Evolutionary conservation across 2,888 invertebrate species (phyloP).

Genomic region (Zelleria hepariella): DNA sequence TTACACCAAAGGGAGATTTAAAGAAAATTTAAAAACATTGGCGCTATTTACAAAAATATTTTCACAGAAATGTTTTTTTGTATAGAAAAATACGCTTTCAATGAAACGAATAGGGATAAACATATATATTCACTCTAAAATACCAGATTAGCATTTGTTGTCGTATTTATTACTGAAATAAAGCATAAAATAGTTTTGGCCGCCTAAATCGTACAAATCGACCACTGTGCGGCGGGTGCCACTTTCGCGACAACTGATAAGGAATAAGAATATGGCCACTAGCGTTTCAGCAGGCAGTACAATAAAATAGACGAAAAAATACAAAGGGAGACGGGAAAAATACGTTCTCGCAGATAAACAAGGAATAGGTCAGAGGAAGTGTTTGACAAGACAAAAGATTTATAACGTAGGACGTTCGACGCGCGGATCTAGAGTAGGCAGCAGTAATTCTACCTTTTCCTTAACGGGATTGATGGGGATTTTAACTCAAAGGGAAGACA

Average conservation of each 20-base stretch:
- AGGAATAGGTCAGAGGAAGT: neutral
- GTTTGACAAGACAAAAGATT: neutral
- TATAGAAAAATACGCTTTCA: no score
- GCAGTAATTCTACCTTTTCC: neutral
- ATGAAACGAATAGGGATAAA: no score
- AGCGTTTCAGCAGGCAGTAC: neutral
- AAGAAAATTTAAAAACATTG: no score
- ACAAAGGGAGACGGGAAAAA: neutral
- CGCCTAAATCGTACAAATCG: no score
- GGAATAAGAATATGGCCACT: neutral
- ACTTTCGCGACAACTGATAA: conserved; percentile 3
- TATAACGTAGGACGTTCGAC: neutral
- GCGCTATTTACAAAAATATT: no score
- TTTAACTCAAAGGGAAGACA: neutral
- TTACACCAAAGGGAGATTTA: no score
- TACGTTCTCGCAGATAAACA: neutral
- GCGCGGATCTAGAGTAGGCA: no score
- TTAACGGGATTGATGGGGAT: neutral
- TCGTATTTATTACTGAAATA: no score
- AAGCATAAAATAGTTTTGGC: no score
- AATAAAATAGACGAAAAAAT: conserved; percentile 2
- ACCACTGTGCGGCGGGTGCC: neutral
- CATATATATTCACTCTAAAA: no score
- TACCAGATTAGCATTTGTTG: no score
- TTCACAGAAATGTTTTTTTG: no score